Evolutionary conservation across 2,888 invertebrate species (phyloP), one percentile per base, ranked within the genome.

Genomic region (Gnatocerus cornutus): DNA sequence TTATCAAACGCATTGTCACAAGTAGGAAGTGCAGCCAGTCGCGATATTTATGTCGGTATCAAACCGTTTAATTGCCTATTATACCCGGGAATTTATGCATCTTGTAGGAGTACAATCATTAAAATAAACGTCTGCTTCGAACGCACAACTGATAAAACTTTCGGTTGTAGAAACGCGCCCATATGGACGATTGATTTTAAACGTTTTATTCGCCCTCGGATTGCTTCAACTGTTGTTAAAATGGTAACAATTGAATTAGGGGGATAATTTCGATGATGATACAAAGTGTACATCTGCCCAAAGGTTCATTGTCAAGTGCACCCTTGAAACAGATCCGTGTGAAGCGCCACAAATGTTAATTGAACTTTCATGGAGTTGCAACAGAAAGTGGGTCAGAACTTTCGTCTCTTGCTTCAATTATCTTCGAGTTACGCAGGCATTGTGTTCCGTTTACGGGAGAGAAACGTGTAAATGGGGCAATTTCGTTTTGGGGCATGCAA

Each of bases 261-360:
- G 68, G 53, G 10, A 14, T 43, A 16, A 33, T 62, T 45, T 30
- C n/a, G n/a, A n/a, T 8, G 46, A 55, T 69, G 64, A 56, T 65
- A 72, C 63, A 72, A 73, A 75, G 64, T 69, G 74, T 74, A 76
- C 80, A 80, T 79, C 79, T 80, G 80, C 77, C 68, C 63, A 9
- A 30, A 48, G 45, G 63, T 71, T 74, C 68, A 77, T 77, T 78
- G 78, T 78, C 76, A 78, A 77, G 79, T 78, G 77, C 74, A 61
- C 73, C 77, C 75, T 78, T 74, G 76, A 74, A 76, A 78, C 10
- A 45, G 78, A 79, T 78, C 74, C 71, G 68, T 71, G 74, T 62
- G 75, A 76, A 77, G 69, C 73, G 68, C 56, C 68, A 73, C 79
- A 79, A 78, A 76, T 79, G 79, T 76, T 76, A 71, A 21, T 21